Evolutionary conservation across 1,140 invertebrate genomes (phyloP).

Genomic region (Pygmarrhopalites habei): DNA sequence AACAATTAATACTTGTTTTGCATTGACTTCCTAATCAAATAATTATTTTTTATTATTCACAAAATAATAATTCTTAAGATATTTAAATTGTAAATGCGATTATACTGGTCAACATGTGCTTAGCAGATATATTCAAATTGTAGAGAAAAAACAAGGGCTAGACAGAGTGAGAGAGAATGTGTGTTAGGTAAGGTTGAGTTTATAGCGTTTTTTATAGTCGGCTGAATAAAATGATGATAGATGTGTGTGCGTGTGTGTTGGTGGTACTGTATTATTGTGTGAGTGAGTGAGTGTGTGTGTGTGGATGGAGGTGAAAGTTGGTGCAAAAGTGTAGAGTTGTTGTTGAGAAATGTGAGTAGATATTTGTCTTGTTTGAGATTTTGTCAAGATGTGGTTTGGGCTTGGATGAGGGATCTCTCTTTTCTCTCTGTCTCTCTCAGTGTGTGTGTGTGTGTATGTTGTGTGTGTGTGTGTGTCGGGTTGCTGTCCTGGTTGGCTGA

Average conservation of each 20-base stretch:
- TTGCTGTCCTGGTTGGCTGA: conserved; percentile 4
- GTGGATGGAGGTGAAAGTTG: background rate
- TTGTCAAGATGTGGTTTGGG: conserved; percentile 6
- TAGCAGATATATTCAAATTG: no score
- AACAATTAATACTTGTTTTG: no score
- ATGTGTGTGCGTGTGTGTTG: background rate
- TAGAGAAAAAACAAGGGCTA: background rate
- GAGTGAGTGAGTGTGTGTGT: background rate
- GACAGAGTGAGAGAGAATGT: no score
- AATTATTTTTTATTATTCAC: no score
- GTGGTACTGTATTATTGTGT: background rate
- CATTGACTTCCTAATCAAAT: no score
- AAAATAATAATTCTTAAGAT: no score
- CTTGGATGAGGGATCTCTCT: background rate
- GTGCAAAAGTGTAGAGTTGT: background rate
- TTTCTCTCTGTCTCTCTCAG: background rate
- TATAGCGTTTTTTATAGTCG: no score
- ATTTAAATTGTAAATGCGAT: no score
- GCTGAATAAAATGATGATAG: background rate
- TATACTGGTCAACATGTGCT: no score
- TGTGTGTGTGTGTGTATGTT: background rate
- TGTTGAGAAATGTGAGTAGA: conserved; percentile 13
- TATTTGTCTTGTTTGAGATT: conserved; percentile 7
- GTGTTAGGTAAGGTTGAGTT: no score
- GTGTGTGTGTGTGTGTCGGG: background rate